A percentile compares a stretch with the other conserved stretches of the same genome.
Evolutionary conservation across 2,888 invertebrate genomes (phyloP).

Genomic region (Luffia ferchaultella): DNA sequence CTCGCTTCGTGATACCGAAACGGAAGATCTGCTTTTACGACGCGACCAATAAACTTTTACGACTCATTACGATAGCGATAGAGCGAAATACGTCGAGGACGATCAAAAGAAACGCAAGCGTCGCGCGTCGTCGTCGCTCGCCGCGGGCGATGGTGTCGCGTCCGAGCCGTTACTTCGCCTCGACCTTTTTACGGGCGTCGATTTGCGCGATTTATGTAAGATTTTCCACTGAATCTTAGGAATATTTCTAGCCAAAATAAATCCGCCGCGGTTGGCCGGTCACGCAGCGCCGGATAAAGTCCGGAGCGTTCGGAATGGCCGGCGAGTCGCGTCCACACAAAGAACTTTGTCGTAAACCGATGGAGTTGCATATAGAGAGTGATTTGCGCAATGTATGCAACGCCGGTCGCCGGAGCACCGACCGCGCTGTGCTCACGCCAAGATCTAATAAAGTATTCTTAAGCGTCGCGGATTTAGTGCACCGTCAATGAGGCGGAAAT

Average conservation of each 20-base stretch:
- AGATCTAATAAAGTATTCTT: neutral
- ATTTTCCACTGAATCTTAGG: conserved; percentile 24
- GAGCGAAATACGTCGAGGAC: conserved; percentile 38
- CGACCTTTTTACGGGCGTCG: neutral
- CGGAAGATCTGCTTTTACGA: conserved; percentile 41
- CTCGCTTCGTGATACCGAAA: conserved; percentile 24
- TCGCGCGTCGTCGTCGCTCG: conserved; percentile 22
- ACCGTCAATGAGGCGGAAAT: conserved; percentile 46
- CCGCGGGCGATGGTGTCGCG: conserved; percentile 11
- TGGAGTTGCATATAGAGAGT: conserved; percentile 30
- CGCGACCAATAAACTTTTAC: conserved; percentile 42
- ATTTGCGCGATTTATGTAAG: conserved; percentile 30
- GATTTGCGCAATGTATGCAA: conserved; percentile 26
- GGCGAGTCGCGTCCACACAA: conserved; percentile 27
- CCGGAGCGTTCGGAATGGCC: conserved; percentile 9
- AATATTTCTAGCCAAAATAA: conserved; percentile 37
- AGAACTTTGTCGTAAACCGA: conserved; percentile 30
- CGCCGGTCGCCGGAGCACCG: conserved; percentile 21
- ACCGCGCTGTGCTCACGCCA: conserved; percentile 15
- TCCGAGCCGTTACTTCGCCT: neutral
- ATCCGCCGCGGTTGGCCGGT: conserved; percentile 38
- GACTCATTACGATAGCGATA: conserved; percentile 48
- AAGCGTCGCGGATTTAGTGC: conserved; percentile 8
- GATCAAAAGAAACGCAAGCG: conserved; percentile 35
- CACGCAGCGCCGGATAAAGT: conserved; percentile 27